Evolutionary conservation across 64 coral and sea anemone genomes (phyloP).

Genomic region (Porites lutea): DNA sequence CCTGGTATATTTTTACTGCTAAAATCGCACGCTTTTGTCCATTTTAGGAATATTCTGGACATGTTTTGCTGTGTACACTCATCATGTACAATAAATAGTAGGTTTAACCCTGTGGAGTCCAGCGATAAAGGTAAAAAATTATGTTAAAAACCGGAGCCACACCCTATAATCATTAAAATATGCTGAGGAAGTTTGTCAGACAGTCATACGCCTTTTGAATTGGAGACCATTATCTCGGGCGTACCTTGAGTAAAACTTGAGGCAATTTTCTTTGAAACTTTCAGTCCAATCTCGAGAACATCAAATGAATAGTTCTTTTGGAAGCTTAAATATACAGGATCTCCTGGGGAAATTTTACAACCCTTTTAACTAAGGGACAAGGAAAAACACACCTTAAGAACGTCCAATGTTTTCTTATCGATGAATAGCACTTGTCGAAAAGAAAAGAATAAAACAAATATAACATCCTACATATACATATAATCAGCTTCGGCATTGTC

Average conservation of each 20-base stretch:
- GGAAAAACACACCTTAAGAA: background rate
- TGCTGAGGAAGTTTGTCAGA: conserved; percentile 6
- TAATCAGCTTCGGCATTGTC: background rate
- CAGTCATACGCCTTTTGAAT: background rate
- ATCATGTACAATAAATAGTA: too few species aligned
- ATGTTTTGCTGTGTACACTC: too few species aligned
- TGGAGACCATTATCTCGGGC: background rate
- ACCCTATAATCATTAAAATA: background rate
- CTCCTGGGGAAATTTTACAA: background rate
- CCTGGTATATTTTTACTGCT: background rate
- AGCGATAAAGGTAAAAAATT: too few species aligned
- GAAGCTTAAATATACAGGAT: background rate
- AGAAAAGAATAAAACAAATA: background rate
- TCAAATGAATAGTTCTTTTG: background rate
- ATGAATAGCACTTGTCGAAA: background rate
- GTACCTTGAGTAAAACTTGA: background rate
- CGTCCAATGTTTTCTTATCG: conserved; percentile 1
- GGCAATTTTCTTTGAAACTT: background rate
- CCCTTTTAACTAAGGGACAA: background rate
- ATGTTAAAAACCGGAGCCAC: background rate
- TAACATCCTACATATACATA: background rate
- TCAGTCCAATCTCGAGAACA: background rate
- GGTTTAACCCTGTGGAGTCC: too few species aligned
- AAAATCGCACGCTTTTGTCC: background rate
- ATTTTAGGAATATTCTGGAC: background rate